Conservation (phyloP, 2,888 invertebrate species). For the Lasius fuliginosus region DNA sequence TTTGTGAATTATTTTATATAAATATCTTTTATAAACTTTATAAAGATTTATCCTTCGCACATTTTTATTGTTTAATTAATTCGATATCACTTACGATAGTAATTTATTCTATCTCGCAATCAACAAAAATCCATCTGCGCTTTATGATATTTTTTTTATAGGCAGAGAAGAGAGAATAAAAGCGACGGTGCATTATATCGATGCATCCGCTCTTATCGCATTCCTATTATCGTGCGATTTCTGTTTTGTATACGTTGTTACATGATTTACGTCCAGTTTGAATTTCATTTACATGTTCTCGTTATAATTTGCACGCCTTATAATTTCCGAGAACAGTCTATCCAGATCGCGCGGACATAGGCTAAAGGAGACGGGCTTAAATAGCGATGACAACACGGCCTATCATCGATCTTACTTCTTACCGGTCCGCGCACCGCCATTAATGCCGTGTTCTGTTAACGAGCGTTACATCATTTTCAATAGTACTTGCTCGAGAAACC, state of each 20-base stretch:
- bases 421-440: not conserved
- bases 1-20: not conserved
- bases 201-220: not conserved
- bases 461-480: conserved; percentile 54
- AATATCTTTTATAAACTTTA: not conserved
- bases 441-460: conserved; percentile 48
- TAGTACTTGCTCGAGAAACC: conserved; percentile 29
- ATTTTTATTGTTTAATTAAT: not conserved
- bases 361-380: conserved; percentile 32
- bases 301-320: conserved; percentile 40
- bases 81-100: not conserved
- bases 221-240: conserved; percentile 17
- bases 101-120: not conserved
- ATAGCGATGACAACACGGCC: conserved; percentile 52
- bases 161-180: not conserved
- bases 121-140: too few species aligned
- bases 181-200: not conserved
- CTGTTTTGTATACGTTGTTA: not conserved
- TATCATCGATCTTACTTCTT: conserved; percentile 49
- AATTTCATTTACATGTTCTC: conserved; percentile 42
- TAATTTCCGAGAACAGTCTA: conserved; percentile 46
- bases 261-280: conserved; percentile 34
- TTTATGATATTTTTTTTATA: not conserved
- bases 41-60: not conserved
- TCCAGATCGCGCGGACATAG: conserved; percentile 27